phyloP scores from a whole-genome alignment of 2,797 vertebrate genomes.

The Steatocranus sp. region DNA sequence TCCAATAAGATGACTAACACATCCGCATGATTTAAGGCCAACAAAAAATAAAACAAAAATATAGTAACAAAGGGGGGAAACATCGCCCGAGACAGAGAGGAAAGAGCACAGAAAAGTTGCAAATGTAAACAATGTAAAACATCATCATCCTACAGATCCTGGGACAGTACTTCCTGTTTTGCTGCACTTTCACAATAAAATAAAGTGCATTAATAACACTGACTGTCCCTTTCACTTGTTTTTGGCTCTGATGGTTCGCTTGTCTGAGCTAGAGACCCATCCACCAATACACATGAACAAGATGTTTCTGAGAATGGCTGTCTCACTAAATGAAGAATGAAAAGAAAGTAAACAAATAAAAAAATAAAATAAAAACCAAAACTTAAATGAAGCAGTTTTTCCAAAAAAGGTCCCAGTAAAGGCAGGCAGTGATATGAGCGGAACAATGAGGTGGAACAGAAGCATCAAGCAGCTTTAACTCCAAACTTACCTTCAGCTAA shows the following conservation, averaged over 20 bases:
- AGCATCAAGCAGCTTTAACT: not conserved
- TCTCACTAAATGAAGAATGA: constrained; percentile 53
- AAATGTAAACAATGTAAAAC: constrained; percentile 59
- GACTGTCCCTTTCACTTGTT: constrained; percentile 26
- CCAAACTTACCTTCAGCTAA: constrained; percentile 70
- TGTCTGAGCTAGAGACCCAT: constrained; percentile 26
- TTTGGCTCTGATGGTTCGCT: constrained; percentile 13
- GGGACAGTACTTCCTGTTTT: constrained; percentile 2
- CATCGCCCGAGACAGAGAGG: not conserved
- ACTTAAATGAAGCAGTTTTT: not conserved
- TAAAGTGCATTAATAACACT: constrained; percentile 62
- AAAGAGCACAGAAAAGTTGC: constrained; percentile 4
- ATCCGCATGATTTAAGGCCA: not conserved
- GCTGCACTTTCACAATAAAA: constrained; percentile 8
- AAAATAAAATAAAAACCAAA: not conserved
- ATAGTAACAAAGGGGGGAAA: not conserved
- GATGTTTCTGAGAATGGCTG: constrained; percentile 79
- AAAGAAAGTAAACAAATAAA: not conserved
- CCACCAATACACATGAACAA: constrained; percentile 74
- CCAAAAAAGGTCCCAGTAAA: not conserved
- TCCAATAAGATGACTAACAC: no score
- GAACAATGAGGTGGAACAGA: constrained; percentile 3
- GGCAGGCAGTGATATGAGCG: constrained; percentile 42
- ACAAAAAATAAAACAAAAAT: not conserved
- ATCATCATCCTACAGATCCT: not conserved